Conservation (phyloP, 1,140 invertebrate species). For the Trichomalopsis sarcophagae region DNA sequence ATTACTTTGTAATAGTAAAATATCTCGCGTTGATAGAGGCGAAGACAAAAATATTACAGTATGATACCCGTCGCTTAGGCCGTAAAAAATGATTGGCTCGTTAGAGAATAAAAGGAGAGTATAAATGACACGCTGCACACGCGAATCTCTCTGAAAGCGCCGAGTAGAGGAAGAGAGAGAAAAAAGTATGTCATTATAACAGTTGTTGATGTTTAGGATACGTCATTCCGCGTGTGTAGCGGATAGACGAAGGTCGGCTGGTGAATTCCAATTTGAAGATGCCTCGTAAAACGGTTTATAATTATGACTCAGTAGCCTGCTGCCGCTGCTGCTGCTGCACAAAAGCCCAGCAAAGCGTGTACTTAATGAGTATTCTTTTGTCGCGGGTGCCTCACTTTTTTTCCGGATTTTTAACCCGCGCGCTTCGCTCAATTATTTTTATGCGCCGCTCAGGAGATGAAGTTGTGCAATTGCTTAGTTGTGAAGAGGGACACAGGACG, state of each 20-base stretch:
- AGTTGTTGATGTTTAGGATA: constrained; percentile 11
- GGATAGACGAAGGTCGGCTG: not conserved
- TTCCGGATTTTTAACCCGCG: not conserved
- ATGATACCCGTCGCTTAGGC: no score
- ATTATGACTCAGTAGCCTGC: not conserved
- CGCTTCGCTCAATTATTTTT: not conserved
- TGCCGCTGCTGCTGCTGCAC: not conserved
- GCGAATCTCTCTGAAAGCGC: not conserved
- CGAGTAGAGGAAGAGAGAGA: not conserved
- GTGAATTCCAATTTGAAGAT: constrained; percentile 1
- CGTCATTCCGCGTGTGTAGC: constrained; percentile 12
- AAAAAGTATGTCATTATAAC: constrained; percentile 25
- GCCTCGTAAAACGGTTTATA: constrained; percentile 3
- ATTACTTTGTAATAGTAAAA: no score
- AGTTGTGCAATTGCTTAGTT: not conserved
- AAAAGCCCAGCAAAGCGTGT: not conserved
- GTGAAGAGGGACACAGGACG: no score
- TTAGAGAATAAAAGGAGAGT: no score
- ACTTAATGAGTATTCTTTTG: not conserved
- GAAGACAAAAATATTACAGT: no score
- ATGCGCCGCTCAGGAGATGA: not conserved
- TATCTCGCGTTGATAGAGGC: no score
- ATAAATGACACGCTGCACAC: no score
- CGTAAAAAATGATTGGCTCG: no score
- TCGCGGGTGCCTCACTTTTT: not conserved